A percentile compares a stretch with the other conserved stretches of the same genome.
Conservation (phyloP, 2,888 invertebrate genomes). For the Marronus borbonicus region DNA sequence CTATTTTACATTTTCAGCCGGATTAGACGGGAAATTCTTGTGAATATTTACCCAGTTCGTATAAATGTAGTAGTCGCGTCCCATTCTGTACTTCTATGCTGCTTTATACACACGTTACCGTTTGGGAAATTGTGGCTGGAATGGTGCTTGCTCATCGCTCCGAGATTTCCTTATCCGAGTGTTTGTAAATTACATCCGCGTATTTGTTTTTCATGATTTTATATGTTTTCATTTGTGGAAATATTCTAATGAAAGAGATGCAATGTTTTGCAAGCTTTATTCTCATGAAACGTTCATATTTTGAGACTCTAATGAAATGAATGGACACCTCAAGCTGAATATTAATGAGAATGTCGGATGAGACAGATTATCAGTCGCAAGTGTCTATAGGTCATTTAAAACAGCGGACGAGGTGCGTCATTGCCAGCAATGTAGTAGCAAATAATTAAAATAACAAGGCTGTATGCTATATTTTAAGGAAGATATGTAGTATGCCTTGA, state of each 20-base stretch:
- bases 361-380: not conserved
- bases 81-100: not conserved
- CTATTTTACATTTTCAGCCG: slow-evolving; percentile 10
- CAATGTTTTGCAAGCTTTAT: not conserved
- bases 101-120: not conserved
- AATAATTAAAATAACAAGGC: too few species aligned
- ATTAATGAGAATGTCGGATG: not conserved
- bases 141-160: not conserved
- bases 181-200: not conserved
- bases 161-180: slow-evolving; percentile 11
- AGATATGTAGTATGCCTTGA: too few species aligned
- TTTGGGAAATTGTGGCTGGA: not conserved
- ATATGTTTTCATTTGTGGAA: not conserved
- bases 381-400: too few species aligned
- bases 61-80: slow-evolving; percentile 4
- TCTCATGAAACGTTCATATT: not conserved
- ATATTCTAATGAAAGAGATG: not conserved
- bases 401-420: too few species aligned
- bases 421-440: too few species aligned
- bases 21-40: slow-evolving; percentile 21
- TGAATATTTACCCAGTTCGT: slow-evolving; percentile 22
- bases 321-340: not conserved
- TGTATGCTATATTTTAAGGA: too few species aligned
- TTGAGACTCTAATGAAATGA: not conserved
- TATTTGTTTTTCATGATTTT: slow-evolving; percentile 11